Base-by-base conservation (phyloP, 2,888 invertebrate genomes). In the Agrochola circellaris region DNA sequence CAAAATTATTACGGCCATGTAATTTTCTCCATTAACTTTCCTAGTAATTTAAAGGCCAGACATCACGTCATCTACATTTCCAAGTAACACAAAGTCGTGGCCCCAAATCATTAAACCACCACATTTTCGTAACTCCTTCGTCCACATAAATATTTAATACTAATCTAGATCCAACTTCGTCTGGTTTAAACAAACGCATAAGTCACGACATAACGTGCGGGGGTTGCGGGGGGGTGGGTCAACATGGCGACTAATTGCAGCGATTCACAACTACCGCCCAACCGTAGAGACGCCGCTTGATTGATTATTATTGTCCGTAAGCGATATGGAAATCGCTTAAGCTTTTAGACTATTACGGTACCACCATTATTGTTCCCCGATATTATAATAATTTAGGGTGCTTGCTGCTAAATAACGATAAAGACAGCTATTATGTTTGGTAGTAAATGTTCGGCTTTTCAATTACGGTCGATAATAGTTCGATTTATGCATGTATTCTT, bases 231-330 rank as follows among this genome's bases (percentile, higher is more conserved):
- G 84, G 82, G 87, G n/a, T n/a, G n/a, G n/a, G n/a, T n/a, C 88
- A 92, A 90, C 88, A 92, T 91, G 92, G 90, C 91, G 92, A 89
- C 93, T 95, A 95, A 96, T 96, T 95, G 95, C 93, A 88, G 83
- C 91, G 92, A 95, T 95, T 95, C 94, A 93, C 90, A 91, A 91
- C 92, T 90, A 91, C 90, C 93, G 87, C 80, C 89, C 86, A 87
- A 90, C 90, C 93, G 92, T 89, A 83, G 89, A 90, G 92, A 89
- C 90, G 86, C 87, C 78, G 83, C 90, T 91, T 94, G 93, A 94
- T 94, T 94, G 93, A 94, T 93, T 92, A 93, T 92, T 91, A 92
- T 92, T 91, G 91, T 91, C 88, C 86, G 87, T 86, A 89, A 90
- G 88, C 90, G 87, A 88, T 91, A 92, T 91, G 90, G 89, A 91